phyloP scores from a whole-genome alignment of 1,140 invertebrate species.

The Spodoptera litura region DNA sequence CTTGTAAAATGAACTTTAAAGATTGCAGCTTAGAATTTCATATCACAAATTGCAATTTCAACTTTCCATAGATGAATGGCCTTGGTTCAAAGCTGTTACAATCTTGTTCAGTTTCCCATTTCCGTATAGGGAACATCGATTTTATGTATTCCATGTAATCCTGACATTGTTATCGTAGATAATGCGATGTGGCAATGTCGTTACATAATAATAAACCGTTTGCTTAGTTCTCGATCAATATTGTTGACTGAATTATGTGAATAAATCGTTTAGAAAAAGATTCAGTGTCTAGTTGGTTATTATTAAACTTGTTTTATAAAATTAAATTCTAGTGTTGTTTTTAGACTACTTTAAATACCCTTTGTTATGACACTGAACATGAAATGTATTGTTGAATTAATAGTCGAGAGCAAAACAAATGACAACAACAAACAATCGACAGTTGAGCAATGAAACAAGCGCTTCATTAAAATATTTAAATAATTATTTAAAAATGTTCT shows the following conservation, averaged over 20 bases:
- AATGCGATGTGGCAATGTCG: constrained; percentile 35
- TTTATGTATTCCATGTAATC: constrained; percentile 35
- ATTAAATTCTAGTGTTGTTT: no score
- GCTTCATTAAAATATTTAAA: no score
- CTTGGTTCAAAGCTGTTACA: constrained; percentile 2
- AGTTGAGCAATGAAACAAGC: no score
- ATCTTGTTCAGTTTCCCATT: constrained; percentile 33
- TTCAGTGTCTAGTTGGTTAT: no score
- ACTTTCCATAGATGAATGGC: constrained; percentile 18
- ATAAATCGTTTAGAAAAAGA: neutral
- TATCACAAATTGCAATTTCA: neutral
- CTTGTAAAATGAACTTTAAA: neutral
- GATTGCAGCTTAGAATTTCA: neutral
- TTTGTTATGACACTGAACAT: no score
- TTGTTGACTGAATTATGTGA: constrained; percentile 15
- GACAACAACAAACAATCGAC: no score
- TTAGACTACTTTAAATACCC: no score
- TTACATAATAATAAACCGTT: constrained; percentile 43
- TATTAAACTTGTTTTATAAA: no score
- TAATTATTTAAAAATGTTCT: no score
- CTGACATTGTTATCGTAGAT: constrained; percentile 26
- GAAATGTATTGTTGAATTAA: no score
- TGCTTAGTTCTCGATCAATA: constrained; percentile 42
- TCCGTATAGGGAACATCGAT: constrained; percentile 4
- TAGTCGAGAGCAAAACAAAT: no score